Evolutionary conservation across 2,113 vertebrate species (phyloP).

Genomic region (Meriones unguiculatus): DNA sequence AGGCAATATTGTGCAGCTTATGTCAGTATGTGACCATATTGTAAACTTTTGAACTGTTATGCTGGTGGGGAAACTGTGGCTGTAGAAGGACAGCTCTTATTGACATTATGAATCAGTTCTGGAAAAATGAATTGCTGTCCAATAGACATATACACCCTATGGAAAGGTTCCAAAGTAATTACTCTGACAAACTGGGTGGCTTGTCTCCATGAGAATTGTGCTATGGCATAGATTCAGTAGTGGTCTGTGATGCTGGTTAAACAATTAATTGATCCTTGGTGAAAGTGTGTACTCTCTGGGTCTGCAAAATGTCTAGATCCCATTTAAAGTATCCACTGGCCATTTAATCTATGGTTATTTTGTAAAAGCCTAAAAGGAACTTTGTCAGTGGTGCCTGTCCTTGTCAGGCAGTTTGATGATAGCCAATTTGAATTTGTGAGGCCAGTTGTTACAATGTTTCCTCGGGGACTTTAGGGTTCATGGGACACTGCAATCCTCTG

Average conservation of each 20-base stretch:
- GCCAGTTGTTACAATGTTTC: conserved; percentile 30
- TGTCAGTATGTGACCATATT: conserved; percentile 9
- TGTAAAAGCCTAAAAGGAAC: background rate
- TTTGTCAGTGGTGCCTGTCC: background rate
- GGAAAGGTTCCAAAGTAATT: conserved; percentile 59
- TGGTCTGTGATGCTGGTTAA: conserved; percentile 36
- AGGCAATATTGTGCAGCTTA: background rate
- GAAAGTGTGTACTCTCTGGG: background rate
- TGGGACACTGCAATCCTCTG: background rate
- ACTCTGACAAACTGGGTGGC: conserved; percentile 48
- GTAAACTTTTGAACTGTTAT: conserved; percentile 41
- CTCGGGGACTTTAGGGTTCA: background rate
- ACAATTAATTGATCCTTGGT: conserved; percentile 12
- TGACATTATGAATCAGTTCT: conserved; percentile 64
- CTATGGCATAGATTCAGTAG: background rate
- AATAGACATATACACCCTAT: conserved; percentile 44
- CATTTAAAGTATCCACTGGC: background rate
- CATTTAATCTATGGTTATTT: background rate
- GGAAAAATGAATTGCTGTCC: conserved; percentile 63
- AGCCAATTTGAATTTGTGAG: conserved; percentile 32
- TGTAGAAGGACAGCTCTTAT: conserved; percentile 58
- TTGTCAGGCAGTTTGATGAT: background rate
- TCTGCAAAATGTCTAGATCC: conserved; percentile 4
- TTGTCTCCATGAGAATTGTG: conserved; percentile 45
- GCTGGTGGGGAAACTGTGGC: background rate